Percentiles rank a stretch among this genome's conserved stretches.
These are phyloP conservation scores for Mycetomoellerius zeteki DNA, from an alignment of 1,140 invertebrate genomes.

Conservation along the genomic window DNA sequence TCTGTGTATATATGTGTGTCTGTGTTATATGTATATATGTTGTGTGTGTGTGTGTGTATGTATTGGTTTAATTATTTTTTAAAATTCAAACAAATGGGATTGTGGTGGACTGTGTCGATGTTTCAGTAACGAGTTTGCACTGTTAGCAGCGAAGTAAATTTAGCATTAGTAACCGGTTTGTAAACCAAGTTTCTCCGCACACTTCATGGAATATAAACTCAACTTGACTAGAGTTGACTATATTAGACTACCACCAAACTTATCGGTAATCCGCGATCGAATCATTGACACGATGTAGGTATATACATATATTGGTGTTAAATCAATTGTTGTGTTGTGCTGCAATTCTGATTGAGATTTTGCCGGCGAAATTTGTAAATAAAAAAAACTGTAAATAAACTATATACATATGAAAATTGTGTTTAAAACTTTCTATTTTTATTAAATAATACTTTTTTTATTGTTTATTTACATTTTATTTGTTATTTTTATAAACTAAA, in stretches of 20 bases:
- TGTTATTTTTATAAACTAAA: too few species aligned
- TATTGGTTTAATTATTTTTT: conserved; percentile 13
- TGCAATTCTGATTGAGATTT: neutral
- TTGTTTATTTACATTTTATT: too few species aligned
- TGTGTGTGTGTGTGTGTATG: neutral
- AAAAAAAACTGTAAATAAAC: too few species aligned
- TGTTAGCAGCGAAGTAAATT: conserved; percentile 55
- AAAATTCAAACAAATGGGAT: conserved; percentile 33
- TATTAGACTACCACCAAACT: conserved; percentile 43
- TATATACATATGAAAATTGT: too few species aligned
- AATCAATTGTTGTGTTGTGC: conserved; percentile 15
- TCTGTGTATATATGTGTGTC: neutral
- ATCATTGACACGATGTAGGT: conserved; percentile 24
- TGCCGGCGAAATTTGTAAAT: too few species aligned
- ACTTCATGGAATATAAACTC: conserved; percentile 47
- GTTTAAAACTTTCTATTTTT: too few species aligned
- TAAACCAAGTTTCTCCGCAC: conserved; percentile 40
- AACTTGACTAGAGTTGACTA: conserved; percentile 46
- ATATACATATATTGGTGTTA: conserved; percentile 37
- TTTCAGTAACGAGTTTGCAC: conserved; percentile 37
- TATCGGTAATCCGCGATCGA: conserved; percentile 54
- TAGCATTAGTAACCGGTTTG: conserved; percentile 57
- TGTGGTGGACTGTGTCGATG: conserved; percentile 7
- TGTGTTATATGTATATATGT: too few species aligned
- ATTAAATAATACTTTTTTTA: too few species aligned